These are phyloP conservation scores for Neotoxoptera formosana DNA, from an alignment of 1,140 invertebrate genomes.

Conservation along the genomic window DNA sequence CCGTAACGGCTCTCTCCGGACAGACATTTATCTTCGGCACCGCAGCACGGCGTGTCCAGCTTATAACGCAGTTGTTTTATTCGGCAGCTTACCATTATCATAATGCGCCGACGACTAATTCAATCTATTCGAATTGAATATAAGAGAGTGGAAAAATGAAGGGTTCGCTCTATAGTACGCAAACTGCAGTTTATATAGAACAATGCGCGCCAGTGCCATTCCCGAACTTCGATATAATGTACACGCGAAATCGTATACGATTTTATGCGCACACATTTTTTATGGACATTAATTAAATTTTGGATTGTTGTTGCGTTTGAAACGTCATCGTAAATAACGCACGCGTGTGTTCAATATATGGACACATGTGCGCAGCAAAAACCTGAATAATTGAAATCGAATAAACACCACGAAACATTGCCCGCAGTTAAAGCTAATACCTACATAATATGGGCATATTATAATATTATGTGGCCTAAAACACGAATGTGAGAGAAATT, in stretches of 20 bases:
- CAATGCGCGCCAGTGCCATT: not conserved
- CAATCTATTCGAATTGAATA: constrained; percentile 30
- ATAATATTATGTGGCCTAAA: not conserved
- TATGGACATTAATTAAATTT: not conserved
- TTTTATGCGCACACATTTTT: not conserved
- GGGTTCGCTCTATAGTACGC: constrained; percentile 23
- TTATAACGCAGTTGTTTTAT: not conserved
- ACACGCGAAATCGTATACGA: not conserved
- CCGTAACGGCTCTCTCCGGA: constrained; percentile 23
- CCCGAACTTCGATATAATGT: not conserved
- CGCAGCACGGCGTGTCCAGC: not conserved
- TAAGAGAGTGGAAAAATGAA: constrained; percentile 4
- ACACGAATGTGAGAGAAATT: not conserved
- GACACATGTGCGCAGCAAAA: constrained; percentile 36
- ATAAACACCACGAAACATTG: not conserved
- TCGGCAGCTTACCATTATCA: not conserved
- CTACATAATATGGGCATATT: no score
- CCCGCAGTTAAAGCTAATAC: not conserved
- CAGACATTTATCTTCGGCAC: constrained; percentile 48
- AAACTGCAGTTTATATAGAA: not conserved
- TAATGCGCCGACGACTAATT: constrained; percentile 40
- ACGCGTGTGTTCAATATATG: constrained; percentile 11
- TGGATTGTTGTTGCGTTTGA: not conserved
- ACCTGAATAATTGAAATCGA: not conserved
- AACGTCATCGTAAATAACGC: not conserved